These are phyloP conservation scores for Argentina silus DNA, from an alignment of 2,797 vertebrate genomes.

Conservation along the genomic window DNA sequence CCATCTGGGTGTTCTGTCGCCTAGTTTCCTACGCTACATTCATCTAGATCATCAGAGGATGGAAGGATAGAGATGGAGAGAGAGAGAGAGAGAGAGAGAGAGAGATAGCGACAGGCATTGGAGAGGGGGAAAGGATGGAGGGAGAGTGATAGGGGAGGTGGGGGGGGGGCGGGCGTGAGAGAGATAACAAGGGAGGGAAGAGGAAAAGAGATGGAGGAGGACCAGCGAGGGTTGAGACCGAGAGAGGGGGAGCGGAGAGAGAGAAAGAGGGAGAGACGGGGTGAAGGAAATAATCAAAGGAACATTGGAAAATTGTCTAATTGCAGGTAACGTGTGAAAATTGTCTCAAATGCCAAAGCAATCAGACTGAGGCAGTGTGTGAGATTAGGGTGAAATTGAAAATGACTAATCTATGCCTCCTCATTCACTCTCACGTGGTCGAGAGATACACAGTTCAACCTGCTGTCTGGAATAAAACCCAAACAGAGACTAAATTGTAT, in stretches of 20 bases:
- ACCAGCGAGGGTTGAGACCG: not conserved
- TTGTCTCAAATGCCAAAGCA: constrained; percentile 33
- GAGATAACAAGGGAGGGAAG: not conserved
- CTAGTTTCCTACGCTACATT: not conserved
- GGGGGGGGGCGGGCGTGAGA: too few species aligned
- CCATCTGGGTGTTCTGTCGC: not conserved
- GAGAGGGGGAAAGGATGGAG: not conserved
- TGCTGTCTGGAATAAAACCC: constrained; percentile 39
- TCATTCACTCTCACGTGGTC: constrained; percentile 47
- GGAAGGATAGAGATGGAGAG: not conserved
- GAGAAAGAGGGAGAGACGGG: constrained; percentile 37
- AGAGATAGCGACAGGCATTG: too few species aligned
- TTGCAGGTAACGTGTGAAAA: constrained; percentile 13
- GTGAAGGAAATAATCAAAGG: constrained; percentile 22
- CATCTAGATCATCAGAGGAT: not conserved
- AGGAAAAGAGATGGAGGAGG: constrained; percentile 36
- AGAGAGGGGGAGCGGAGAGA: too few species aligned
- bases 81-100: too few species aligned
- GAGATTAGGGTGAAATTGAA: constrained; percentile 34
- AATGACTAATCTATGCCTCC: constrained; percentile 33
- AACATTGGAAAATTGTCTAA: not conserved
- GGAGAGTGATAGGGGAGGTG: too few species aligned
- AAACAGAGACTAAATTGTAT: constrained; percentile 2
- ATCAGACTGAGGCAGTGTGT: constrained; percentile 40
- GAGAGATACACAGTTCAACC: constrained; percentile 6